Base-by-base conservation (phyloP, 2,888 invertebrate species). In the Resseliella maxima region DNA sequence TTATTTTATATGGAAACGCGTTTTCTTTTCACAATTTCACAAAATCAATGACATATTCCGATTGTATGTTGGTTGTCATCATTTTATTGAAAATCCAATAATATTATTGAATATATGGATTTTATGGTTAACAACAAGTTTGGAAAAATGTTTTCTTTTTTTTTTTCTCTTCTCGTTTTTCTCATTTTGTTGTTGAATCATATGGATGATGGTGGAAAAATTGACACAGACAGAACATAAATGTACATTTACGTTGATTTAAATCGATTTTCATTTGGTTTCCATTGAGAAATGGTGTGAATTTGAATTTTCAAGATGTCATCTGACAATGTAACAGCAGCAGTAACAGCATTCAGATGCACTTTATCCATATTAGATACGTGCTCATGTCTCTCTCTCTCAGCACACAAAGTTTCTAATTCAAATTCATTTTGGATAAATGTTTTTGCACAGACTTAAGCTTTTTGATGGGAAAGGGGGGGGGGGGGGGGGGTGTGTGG, bases 1-100 rank as follows among this genome's bases (percentile, higher is more conserved):
- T 38, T 83, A 83, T 83, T 36, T 72, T 59, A n/a, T 8, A 31
- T 31, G 31, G 72, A 21, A 38, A 83, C 83, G 83, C 0, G 6
- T 21, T 18, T 10, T 21, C 5, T 38, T 83, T 83, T 6, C 6
- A 21, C 35, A 38, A n/a, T 38, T 36, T 83, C 24, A 24, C 1
- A 72, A 72, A 72, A 72, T 83, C 83, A 38, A 83, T 83, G 38
- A 24, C 83, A 83, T 83, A 38, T 38, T 83, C 41, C 0, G 24
- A 83, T 83, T 38, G 83, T 83, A 83, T 83, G n/a, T n/a, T n/a
- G 24, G 38, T n/a, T 83, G 83, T 83, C 83, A 83, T 83, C 83
- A 38, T 83, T 81, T 81, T 36, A 6, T 18, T 36, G 38, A n/a
- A 12, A 83, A 83, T 83, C 38, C 41, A 83, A 83, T 83, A 83